Percentiles rank a stretch among this genome's conserved stretches.
phyloP scores from a whole-genome alignment of 2,797 vertebrate genomes.

The Neosilurus hyrtlii region DNA sequence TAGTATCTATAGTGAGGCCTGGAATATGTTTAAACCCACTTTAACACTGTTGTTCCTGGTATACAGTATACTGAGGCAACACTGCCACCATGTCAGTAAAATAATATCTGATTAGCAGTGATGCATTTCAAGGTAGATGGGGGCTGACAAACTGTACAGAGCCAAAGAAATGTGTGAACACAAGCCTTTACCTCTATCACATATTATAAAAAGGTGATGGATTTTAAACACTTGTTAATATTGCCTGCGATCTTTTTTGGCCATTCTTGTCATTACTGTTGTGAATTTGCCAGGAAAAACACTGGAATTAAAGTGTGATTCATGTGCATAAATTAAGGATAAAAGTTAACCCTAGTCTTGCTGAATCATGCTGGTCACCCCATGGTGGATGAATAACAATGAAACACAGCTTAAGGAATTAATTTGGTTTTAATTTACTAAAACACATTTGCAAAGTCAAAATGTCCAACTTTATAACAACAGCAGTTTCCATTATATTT shows the following conservation, averaged over 20 bases:
- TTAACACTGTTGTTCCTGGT: neutral
- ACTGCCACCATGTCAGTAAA: neutral
- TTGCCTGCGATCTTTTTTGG: neutral
- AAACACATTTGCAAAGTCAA: conserved; percentile 34
- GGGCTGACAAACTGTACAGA: neutral
- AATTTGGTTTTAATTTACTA: neutral
- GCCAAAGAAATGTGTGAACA: neutral
- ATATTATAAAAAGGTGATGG: neutral
- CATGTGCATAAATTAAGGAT: conserved; percentile 1
- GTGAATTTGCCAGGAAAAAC: neutral
- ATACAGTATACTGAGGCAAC: neutral
- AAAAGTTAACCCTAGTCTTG: conserved; percentile 2
- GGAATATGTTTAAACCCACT: neutral
- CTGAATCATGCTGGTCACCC: neutral
- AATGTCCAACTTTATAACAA: neutral
- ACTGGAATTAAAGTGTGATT: conserved; percentile 1
- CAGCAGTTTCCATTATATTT: neutral
- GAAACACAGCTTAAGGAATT: neutral
- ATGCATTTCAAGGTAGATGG: neutral
- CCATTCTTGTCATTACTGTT: neutral
- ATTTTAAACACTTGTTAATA: neutral
- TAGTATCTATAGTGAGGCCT: neutral
- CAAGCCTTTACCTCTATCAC: neutral
- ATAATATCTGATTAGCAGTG: neutral
- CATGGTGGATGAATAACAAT: neutral